phyloP scores from a whole-genome alignment of 2,113 vertebrate genomes.

The Rhinopomastus cyanomelas region DNA sequence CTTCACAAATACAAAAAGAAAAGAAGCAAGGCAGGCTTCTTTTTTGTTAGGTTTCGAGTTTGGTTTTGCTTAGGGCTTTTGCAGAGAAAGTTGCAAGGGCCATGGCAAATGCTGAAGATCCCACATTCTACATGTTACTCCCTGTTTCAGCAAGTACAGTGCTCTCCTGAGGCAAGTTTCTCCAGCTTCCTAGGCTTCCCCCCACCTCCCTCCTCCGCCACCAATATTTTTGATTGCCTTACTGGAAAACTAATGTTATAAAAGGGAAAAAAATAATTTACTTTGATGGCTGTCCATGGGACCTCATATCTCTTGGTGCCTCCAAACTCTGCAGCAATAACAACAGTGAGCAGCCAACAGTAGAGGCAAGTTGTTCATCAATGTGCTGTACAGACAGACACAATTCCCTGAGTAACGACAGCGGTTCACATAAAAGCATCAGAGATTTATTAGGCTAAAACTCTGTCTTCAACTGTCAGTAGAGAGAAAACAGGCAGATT shows the following conservation, averaged over 20 bases:
- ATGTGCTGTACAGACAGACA: neutral
- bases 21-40: neutral
- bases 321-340: neutral
- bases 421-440: neutral
- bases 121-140: neutral
- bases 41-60: neutral
- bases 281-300: neutral
- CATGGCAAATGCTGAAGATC: neutral
- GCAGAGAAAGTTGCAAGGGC: neutral
- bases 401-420: neutral
- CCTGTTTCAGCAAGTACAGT: neutral
- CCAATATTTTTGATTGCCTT: neutral
- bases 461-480: neutral
- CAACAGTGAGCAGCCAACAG: neutral
- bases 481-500: neutral
- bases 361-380: neutral
- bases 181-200: neutral
- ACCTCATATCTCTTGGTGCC: neutral
- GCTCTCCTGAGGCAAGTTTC: neutral
- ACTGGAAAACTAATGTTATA: neutral
- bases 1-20: neutral
- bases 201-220: rapidly evolving
- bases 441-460: neutral
- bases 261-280: neutral
- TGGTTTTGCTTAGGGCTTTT: neutral